Base-by-base conservation (phyloP, 2,113 vertebrate species). In the Thunnus thynnus region DNA sequence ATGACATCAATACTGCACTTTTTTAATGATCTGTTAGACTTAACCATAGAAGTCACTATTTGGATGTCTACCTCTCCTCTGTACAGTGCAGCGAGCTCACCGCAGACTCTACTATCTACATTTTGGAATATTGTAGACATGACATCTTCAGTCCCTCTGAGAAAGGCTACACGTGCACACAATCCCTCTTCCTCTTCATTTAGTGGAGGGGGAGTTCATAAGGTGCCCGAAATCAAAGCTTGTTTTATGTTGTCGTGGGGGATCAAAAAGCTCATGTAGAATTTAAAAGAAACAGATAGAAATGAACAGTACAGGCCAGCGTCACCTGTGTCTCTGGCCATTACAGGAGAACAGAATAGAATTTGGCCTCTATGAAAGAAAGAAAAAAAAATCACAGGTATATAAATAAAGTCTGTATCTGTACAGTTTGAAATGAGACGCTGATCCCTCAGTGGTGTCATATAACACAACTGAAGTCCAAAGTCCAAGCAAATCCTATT, bases 41-140 rank as follows among this genome's bases (percentile, higher is more conserved):
- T 46, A 58, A 56, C 36, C 14, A 30, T 46, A 81, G 63, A 86
- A 66, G 51, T 56, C 25, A 55, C 58, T 13, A 56, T 47, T 8
- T 70, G 25, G 41, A 70, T 74, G 57, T 22, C 58, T 36, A 27
- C 46, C 61, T 30, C 7, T 51, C 64, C 58, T 51, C 41, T 54
- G n/a, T n/a, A 63, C 55, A 76, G 54, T 4, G 13, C 50, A 11
- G 2, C 3, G 14, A 61, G 41, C 55, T 68, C 36, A 50, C 17
- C 18, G 82, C 69, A 64, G 57, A 16, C 50, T 46, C 44, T 17
- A 66, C n/a, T 63, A 63, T 55, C 47, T 55, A 56, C 60, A 30
- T 20, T 48, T 51, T 80, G 92, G 90, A 93, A 94, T 91, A 90
- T 92, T 76, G 14, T 18, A 83, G 51, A 73, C 27, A 68, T 50